phyloP scores from a whole-genome alignment of 1,140 invertebrate genomes.

The Zaprionus lachaisei region DNA sequence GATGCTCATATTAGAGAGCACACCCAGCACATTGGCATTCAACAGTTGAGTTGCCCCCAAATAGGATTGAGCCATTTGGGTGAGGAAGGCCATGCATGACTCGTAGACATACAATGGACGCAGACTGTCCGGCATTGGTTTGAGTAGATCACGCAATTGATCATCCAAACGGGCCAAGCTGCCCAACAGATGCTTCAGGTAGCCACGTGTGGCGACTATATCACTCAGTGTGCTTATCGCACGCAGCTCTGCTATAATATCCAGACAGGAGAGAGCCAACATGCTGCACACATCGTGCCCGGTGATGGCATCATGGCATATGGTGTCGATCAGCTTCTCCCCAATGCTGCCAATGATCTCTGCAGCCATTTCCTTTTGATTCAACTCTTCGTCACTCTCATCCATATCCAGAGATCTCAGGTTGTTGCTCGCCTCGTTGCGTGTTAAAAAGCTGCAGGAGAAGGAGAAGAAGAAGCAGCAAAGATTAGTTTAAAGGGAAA shows the following conservation, averaged over 20 bases:
- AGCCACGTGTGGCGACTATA: slow-evolving; percentile 91
- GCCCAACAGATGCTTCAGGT: slow-evolving; percentile 93
- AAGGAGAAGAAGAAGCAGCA: not conserved
- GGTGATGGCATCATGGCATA: slow-evolving; percentile 94
- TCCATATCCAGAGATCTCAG: too few species aligned
- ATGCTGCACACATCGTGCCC: slow-evolving; percentile 96
- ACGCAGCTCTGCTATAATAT: slow-evolving; percentile 91
- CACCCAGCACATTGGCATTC: slow-evolving; percentile 89
- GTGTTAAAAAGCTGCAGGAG: slow-evolving; percentile 85
- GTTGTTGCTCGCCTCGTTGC: slow-evolving; percentile 85
- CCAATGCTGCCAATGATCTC: slow-evolving; percentile 90
- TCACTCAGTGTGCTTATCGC: slow-evolving; percentile 89
- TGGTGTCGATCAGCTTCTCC: slow-evolving; percentile 92
- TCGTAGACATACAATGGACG: slow-evolving; percentile 94
- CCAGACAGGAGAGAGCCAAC: slow-evolving; percentile 92
- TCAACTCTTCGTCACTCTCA: not conserved
- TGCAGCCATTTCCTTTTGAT: slow-evolving; percentile 69
- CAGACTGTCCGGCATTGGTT: slow-evolving; percentile 89
- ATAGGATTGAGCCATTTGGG: slow-evolving; percentile 89
- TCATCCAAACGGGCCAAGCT: slow-evolving; percentile 91
- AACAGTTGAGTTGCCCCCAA: slow-evolving; percentile 91
- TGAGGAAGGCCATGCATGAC: slow-evolving; percentile 93
- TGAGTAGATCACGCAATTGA: slow-evolving; percentile 89
- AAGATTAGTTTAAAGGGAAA: not conserved
- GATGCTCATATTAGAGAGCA: slow-evolving; percentile 91